Evolutionary conservation across 2,797 vertebrate genomes (phyloP), one percentile per base, ranked within the genome.

Genomic region (Dendrocincla fuliginosa): DNA sequence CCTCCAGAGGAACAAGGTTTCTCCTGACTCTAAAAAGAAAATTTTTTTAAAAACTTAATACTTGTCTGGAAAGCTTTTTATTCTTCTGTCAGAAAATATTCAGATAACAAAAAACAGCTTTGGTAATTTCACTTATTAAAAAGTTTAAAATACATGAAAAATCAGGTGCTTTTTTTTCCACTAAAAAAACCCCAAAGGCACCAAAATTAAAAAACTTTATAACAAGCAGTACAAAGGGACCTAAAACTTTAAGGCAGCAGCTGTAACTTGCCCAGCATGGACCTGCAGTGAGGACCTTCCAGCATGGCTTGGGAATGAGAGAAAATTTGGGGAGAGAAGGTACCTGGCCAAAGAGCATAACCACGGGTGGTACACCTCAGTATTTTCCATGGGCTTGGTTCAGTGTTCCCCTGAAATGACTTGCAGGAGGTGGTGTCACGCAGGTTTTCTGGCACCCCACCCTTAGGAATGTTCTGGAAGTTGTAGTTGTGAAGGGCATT

Each of bases 401-500:
- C 2, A 9, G 22, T 13, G 3, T 28, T 84, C n/a, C 11, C 32
- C 19, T 5, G 33, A 46, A 69, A 22, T 22, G 4, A n/a, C 13
- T 47, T 52, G 22, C 5, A 18, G 7, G 42, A 32, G 30, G 16
- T 16, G 30, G 16, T 16, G 19, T 25, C 8, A 33, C 2, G 56
- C 1, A 1, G 10, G 15, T 7, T 69, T 52, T n/a, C 5, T 76
- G 50, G 35, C 35, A 18, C 12, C 19, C 8, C 1, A 5, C 5
- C 28, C 5, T n/a, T 32, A 22, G 5, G 22, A 18, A 8, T 60
- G 49, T 46, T 5, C 10, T 44, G 33, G 50, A n/a, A 41, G 10
- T 17, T 1, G 1, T 3, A 28, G 37, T 24, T 85, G 20, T 32
- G 65, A 39, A 39, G 52, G 52, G 50, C 64, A 33, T 16, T 10